A percentile compares a stretch with the other conserved stretches of the same genome.
Evolutionary conservation across 2,113 vertebrate species (phyloP).

Genomic region (Malurus melanocephalus): DNA sequence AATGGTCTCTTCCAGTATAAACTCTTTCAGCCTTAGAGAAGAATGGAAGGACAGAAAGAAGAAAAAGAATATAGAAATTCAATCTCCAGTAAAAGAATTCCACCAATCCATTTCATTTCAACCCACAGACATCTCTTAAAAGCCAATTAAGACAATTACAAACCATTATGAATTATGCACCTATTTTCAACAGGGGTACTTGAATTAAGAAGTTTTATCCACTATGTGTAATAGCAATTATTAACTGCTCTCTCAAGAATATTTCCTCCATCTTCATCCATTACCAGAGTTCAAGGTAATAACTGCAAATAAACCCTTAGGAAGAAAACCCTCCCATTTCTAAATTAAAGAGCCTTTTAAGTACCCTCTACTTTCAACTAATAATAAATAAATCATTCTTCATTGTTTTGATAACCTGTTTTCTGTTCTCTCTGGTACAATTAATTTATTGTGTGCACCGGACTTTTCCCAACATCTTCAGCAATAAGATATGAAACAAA

Average conservation of each 20-base stretch:
- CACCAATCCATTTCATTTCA: not conserved
- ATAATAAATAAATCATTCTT: not conserved
- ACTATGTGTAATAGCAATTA: not conserved
- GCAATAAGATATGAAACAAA: not conserved
- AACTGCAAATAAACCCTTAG: not conserved
- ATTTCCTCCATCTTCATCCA: not conserved
- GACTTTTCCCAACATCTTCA: not conserved
- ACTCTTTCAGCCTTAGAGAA: not conserved
- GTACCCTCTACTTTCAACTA: not conserved
- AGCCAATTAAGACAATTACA: not conserved
- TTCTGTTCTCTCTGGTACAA: not conserved
- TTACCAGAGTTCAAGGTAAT: not conserved
- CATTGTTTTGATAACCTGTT: not conserved
- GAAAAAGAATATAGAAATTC: not conserved
- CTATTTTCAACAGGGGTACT: not conserved
- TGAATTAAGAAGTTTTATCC: not conserved
- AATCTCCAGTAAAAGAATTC: not conserved
- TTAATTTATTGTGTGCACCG: not conserved
- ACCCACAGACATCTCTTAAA: not conserved
- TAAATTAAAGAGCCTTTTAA: not conserved
- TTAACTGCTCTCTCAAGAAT: not conserved
- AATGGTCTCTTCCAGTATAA: not conserved
- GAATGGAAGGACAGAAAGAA: not conserved
- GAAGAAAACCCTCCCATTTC: not conserved
- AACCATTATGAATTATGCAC: not conserved